phyloP scores from a whole-genome alignment of 2,113 vertebrate species.

The Camarhynchus parvulus region DNA sequence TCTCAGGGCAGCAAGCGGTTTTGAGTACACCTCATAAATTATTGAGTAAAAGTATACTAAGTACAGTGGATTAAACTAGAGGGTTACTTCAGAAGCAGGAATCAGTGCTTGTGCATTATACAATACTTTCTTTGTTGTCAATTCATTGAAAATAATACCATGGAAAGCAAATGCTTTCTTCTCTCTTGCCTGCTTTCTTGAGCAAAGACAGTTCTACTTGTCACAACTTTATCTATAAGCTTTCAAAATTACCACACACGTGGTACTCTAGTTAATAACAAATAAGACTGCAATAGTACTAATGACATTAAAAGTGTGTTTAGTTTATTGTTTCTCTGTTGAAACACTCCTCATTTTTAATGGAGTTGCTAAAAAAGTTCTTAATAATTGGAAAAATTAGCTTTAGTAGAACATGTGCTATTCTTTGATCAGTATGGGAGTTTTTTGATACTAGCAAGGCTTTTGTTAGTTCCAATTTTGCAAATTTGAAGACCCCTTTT shows the following conservation, averaged over 20 bases:
- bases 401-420: neutral
- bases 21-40: conserved; percentile 31
- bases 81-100: conserved; percentile 12
- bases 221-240: conserved; percentile 18
- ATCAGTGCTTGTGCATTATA: neutral
- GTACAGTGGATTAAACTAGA: conserved; percentile 25
- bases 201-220: neutral
- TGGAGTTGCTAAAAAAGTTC: neutral
- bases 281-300: neutral
- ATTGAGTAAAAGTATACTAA: conserved; percentile 7
- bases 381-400: conserved; percentile 18
- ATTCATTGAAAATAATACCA: conserved; percentile 14
- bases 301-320: neutral
- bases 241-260: neutral
- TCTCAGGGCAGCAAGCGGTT: neutral
- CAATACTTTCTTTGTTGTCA: conserved; percentile 20
- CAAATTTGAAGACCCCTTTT: conserved; percentile 57
- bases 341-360: neutral
- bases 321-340: conserved; percentile 8
- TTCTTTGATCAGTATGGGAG: neutral
- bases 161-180: neutral
- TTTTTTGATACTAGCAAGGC: conserved; percentile 8
- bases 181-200: neutral
- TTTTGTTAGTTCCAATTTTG: conserved; percentile 45
- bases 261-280: neutral